Percentiles rank a stretch among this genome's conserved stretches.
phyloP scores from a whole-genome alignment of 2,113 vertebrate species.

The Clinocottus analis region DNA sequence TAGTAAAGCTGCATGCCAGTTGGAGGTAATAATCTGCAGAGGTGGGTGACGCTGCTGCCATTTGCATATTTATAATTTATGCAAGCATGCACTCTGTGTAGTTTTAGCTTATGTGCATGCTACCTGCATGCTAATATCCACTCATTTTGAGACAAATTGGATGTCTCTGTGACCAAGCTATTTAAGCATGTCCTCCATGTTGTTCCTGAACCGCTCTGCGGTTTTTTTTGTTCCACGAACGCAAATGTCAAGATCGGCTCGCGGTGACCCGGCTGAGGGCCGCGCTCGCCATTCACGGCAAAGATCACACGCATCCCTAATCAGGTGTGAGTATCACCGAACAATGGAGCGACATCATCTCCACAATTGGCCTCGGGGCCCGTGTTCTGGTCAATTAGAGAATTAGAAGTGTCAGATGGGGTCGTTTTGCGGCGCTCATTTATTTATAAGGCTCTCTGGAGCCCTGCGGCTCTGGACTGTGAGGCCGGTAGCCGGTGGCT shows the following conservation, averaged over 20 bases:
- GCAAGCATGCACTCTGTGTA: background rate
- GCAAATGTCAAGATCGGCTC: slow-evolving; percentile 66
- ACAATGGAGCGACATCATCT: slow-evolving; percentile 54
- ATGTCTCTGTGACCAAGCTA: too few relatives aligned
- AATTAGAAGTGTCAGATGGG: slow-evolving; percentile 58
- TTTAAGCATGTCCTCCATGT: background rate
- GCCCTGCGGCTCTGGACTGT: slow-evolving; percentile 12
- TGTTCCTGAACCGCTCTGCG: slow-evolving; percentile 31
- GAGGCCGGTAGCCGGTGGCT: background rate
- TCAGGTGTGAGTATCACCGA: slow-evolving; percentile 66
- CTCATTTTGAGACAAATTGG: too few relatives aligned
- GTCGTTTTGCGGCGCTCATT: slow-evolving; percentile 43
- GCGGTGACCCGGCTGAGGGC: slow-evolving; percentile 42
- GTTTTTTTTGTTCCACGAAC: slow-evolving; percentile 56
- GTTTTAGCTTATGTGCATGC: background rate
- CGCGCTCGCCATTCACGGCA: slow-evolving; percentile 39
- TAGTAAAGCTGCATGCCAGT: slow-evolving; percentile 14
- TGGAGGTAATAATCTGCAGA: slow-evolving; percentile 14
- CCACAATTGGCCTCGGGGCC: slow-evolving; percentile 56
- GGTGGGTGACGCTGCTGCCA: background rate
- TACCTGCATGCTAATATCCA: background rate
- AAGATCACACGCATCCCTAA: slow-evolving; percentile 64
- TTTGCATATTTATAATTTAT: slow-evolving; percentile 16
- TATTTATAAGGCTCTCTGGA: slow-evolving; percentile 46
- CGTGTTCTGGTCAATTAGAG: slow-evolving; percentile 68